These are phyloP conservation scores for Schlechtendalia chinensis DNA, from an alignment of 1,140 invertebrate species.

Conservation along the genomic window DNA sequence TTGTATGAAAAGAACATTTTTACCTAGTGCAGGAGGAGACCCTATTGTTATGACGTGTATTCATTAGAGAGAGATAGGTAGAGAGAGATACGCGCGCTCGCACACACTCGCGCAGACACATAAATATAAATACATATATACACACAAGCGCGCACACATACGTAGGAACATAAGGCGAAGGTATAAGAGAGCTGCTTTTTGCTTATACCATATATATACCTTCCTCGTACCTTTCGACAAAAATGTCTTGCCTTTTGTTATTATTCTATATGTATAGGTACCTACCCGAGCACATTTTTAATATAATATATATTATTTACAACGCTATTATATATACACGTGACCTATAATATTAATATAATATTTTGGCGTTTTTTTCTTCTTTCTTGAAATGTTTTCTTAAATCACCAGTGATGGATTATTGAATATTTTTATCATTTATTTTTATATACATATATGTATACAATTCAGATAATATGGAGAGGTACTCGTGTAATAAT, in stretches of 20 bases:
- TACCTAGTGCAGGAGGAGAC: conserved; percentile 35
- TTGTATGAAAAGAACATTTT: conserved; percentile 45
- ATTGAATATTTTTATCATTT: too few species aligned
- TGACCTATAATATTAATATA: background rate
- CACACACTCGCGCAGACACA: background rate
- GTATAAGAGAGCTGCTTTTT: conserved; percentile 13
- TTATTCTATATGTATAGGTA: conserved; percentile 14
- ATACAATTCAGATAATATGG: too few species aligned
- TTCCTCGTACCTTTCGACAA: conserved; percentile 15
- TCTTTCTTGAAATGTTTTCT: too few species aligned
- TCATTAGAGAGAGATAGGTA: conserved; percentile 40
- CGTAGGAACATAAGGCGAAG: conserved; percentile 21
- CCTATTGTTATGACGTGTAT: conserved; percentile 45
- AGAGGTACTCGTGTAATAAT: too few species aligned
- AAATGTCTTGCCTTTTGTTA: conserved; percentile 44
- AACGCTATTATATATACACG: background rate
- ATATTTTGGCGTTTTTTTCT: background rate
- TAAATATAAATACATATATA: too few species aligned
- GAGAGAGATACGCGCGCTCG: background rate
- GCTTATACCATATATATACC: too few species aligned
- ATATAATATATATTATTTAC: conserved; percentile 19
- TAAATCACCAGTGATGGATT: too few species aligned
- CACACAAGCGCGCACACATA: background rate
- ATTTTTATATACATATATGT: too few species aligned
- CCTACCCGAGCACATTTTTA: conserved; percentile 12